phyloP scores from a whole-genome alignment of 2,113 vertebrate species.

The Halichoeres trimaculatus region DNA sequence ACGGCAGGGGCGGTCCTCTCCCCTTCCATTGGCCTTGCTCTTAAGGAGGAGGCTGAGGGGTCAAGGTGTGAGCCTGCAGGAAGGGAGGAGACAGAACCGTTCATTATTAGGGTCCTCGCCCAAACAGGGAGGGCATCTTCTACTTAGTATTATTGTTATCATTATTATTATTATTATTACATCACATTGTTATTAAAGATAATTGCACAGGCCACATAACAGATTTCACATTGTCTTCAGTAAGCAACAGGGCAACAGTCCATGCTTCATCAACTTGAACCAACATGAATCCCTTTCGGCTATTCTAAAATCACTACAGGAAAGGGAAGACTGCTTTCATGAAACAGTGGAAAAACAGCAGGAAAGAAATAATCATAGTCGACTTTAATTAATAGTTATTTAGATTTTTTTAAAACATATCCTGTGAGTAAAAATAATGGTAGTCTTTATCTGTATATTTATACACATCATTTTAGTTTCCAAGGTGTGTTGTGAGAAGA shows the following conservation, averaged over 20 bases:
- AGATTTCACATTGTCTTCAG: conserved; percentile 2
- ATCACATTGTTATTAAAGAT: conserved; percentile 1
- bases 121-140: too few species aligned
- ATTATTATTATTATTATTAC: too few species aligned
- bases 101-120: not conserved
- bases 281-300: conserved; percentile 42
- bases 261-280: conserved; percentile 33
- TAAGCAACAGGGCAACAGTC: conserved; percentile 12
- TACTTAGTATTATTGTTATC: too few species aligned
- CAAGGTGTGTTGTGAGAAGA: not conserved
- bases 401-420: not conserved
- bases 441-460: not conserved
- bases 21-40: conserved; percentile 79
- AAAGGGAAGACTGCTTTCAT: conserved; percentile 8
- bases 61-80: conserved; percentile 61
- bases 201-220: conserved; percentile 4
- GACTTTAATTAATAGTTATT: conserved; percentile 12
- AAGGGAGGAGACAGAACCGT: not conserved
- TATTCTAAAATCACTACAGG: conserved; percentile 27
- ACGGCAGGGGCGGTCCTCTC: conserved; percentile 69
- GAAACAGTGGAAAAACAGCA: conserved; percentile 21
- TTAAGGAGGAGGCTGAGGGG: conserved; percentile 55
- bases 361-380: conserved; percentile 14
- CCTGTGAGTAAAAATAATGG: not conserved
- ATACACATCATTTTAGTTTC: not conserved